Percentiles rank a stretch among this genome's conserved stretches.
These are phyloP conservation scores for Stenchaetothrips biformis DNA, from an alignment of 2,888 invertebrate genomes.

Conservation along the genomic window DNA sequence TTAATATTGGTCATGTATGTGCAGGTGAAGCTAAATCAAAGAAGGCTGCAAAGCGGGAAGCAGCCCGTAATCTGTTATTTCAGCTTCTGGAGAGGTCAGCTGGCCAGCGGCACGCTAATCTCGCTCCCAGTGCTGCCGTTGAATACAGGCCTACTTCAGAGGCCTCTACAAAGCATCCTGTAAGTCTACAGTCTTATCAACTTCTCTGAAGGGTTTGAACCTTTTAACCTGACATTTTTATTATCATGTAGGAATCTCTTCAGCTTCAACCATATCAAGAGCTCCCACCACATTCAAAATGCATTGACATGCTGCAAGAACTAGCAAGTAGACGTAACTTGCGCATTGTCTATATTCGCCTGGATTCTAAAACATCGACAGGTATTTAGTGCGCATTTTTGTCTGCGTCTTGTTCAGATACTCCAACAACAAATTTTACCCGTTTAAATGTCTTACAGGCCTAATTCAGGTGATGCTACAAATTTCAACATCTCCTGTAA, in stretches of 20 bases:
- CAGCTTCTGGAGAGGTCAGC: background rate
- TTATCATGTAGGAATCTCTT: background rate
- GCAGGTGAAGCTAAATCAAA: background rate
- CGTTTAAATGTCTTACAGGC: background rate
- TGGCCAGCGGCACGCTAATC: background rate
- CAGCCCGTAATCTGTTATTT: background rate
- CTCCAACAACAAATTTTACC: background rate
- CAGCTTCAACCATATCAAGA: background rate
- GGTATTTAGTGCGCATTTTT: background rate
- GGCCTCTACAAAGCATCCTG: background rate
- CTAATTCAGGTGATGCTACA: conserved; percentile 2
- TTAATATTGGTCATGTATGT: background rate
- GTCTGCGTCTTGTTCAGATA: background rate
- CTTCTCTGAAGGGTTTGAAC: background rate
- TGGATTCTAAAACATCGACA: background rate
- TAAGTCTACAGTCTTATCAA: background rate
- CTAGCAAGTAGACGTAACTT: background rate
- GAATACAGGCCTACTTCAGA: background rate
- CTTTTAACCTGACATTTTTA: background rate
- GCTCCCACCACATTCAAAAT: background rate
- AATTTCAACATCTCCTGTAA: background rate
- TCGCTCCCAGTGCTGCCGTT: background rate
- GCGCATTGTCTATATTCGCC: background rate
- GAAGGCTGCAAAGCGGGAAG: conserved; percentile 3
- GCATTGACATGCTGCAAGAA: conserved; percentile 17